phyloP scores from a whole-genome alignment of 2,888 invertebrate genomes.

The Nycteola revayana region DNA sequence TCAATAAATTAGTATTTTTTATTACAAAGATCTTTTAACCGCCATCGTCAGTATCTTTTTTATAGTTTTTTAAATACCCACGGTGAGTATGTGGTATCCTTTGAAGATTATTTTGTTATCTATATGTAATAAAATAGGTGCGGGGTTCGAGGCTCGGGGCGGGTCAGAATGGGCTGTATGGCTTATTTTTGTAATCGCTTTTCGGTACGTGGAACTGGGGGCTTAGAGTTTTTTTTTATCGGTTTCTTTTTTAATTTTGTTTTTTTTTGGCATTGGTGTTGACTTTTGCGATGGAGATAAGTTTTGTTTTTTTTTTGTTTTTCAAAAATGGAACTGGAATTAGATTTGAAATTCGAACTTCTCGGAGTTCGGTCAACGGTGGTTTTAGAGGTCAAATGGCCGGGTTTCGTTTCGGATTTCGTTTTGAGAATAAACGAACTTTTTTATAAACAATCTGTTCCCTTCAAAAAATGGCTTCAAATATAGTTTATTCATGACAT shows the following conservation, averaged over 20 bases:
- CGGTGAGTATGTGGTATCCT: conserved; percentile 41
- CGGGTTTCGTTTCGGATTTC: too few species aligned
- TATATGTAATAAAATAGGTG: conserved; percentile 65
- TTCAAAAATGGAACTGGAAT: too few species aligned
- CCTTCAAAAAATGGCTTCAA: too few species aligned
- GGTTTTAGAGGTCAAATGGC: too few species aligned
- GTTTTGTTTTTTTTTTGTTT: conserved; percentile 6
- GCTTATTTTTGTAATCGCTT: conserved; percentile 38
- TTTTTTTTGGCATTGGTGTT: conserved; percentile 14
- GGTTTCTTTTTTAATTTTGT: too few species aligned
- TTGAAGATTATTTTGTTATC: conserved; percentile 75
- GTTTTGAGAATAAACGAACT: too few species aligned
- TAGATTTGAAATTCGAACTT: too few species aligned
- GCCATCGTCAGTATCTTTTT: conserved; percentile 52
- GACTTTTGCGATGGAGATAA: conserved; percentile 11
- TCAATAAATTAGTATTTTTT: conserved; percentile 69
- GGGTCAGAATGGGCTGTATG: conserved; percentile 11
- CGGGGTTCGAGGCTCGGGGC: conserved; percentile 40
- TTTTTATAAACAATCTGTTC: too few species aligned
- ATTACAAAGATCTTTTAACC: conserved; percentile 59
- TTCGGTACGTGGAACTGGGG: conserved; percentile 32
- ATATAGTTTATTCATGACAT: too few species aligned
- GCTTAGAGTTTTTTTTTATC: conserved; percentile 11
- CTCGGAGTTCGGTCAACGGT: too few species aligned
- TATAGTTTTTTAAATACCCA: conserved; percentile 75